These are phyloP conservation scores for Meteorus cinctellus DNA, from an alignment of 2,888 invertebrate species.

Conservation along the genomic window DNA sequence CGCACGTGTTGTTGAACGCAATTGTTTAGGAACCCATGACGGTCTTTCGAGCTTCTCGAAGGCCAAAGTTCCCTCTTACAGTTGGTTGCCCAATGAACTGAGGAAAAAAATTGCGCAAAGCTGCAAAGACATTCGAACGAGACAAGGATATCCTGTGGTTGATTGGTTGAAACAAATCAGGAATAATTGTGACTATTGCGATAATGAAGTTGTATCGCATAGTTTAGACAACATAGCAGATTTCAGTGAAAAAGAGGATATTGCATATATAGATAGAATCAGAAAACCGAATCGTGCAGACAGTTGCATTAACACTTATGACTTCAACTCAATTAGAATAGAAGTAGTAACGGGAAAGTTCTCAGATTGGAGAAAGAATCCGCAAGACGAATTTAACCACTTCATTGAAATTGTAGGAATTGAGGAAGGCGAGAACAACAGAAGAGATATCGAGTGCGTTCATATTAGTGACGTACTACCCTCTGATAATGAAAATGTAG, in stretches of 20 bases:
- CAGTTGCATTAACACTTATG: conserved; percentile 11
- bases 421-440: background rate
- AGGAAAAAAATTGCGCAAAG: conserved; percentile 44
- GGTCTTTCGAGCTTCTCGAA: conserved; percentile 39
- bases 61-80: conserved; percentile 40
- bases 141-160: conserved; percentile 46
- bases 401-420: background rate
- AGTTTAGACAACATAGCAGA: background rate
- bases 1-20: conserved; percentile 25
- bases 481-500: conserved; percentile 26
- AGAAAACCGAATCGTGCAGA: background rate
- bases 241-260: background rate
- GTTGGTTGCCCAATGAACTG: conserved; percentile 51
- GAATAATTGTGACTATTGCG: conserved; percentile 51
- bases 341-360: background rate
- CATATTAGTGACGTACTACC: conserved; percentile 20
- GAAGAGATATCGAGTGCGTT: background rate
- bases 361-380: background rate
- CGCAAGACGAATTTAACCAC: background rate
- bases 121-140: conserved; percentile 42
- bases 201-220: conserved; percentile 37
- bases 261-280: background rate
- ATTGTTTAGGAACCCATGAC: conserved; percentile 22
- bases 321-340: conserved; percentile 22
- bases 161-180: conserved; percentile 55